Evolutionary conservation across 2,888 invertebrate genomes (phyloP).

Genomic region (Apamea sordens): DNA sequence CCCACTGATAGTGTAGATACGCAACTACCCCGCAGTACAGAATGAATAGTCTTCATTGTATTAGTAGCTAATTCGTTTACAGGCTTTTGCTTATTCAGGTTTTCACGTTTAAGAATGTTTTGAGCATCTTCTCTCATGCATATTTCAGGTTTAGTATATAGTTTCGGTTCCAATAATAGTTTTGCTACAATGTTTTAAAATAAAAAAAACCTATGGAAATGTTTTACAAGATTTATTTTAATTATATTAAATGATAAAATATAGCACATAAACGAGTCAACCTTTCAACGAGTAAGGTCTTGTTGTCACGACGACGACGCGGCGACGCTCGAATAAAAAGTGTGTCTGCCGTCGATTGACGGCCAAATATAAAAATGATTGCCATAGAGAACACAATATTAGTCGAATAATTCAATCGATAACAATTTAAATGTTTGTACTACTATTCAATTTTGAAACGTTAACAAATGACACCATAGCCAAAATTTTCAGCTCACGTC

Average conservation of each 20-base stretch:
- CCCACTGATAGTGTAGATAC: too few species aligned
- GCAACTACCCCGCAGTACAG: too few species aligned
- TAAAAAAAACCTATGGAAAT: neutral
- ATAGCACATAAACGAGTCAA: neutral
- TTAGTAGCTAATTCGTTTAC: neutral
- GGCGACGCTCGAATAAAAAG: too few species aligned
- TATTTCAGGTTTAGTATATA: neutral
- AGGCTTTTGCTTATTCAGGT: neutral
- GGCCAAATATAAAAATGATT: neutral
- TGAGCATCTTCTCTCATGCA: neutral
- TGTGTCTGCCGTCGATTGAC: neutral
- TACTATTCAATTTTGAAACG: too few species aligned
- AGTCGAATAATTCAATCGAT: neutral
- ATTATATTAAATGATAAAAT: neutral
- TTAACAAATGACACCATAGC: neutral
- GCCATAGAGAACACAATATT: neutral
- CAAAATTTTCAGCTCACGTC: neutral
- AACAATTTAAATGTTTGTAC: neutral
- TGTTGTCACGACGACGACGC: too few species aligned
- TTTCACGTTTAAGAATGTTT: neutral
- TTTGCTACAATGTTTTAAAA: neutral
- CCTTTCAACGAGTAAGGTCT: neutral
- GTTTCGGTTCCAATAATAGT: too few species aligned
- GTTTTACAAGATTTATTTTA: neutral
- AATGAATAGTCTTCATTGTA: neutral